Evolutionary conservation across 2,888 invertebrate genomes (phyloP).

Genomic region (Pycnomerus fuliginosus): DNA sequence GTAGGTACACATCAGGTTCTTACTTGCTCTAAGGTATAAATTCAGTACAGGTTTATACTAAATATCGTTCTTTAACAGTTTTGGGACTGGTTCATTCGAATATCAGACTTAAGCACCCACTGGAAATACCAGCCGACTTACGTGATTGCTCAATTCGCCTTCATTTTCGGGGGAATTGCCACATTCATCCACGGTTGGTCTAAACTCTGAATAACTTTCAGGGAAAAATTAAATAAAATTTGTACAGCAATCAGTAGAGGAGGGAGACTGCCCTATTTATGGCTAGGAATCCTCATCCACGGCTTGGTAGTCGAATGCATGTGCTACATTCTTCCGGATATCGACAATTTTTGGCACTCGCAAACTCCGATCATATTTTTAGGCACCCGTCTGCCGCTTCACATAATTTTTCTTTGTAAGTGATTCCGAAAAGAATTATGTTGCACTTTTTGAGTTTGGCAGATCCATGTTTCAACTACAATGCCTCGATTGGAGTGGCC

Average conservation of each 20-base stretch:
- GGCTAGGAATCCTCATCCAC: conserved; percentile 72
- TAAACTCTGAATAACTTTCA: not conserved
- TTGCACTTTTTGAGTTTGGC: conserved; percentile 17
- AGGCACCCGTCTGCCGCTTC: conserved; percentile 69
- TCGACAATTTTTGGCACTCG: conserved; percentile 84
- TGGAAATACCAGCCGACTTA: conserved; percentile 69
- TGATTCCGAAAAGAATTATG: conserved; percentile 28
- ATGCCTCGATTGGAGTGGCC: conserved; percentile 60
- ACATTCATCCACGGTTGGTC: conserved; percentile 68
- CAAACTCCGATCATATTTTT: conserved; percentile 72
- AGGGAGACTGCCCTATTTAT: conserved; percentile 73
- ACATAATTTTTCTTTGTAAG: conserved; percentile 73
- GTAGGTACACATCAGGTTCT: too few species aligned
- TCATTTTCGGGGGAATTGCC: conserved; percentile 61
- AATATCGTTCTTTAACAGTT: conserved; percentile 50
- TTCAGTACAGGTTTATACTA: too few species aligned
- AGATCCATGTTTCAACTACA: conserved; percentile 64
- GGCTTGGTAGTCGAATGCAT: conserved; percentile 72
- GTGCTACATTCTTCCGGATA: conserved; percentile 69
- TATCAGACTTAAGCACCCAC: conserved; percentile 57
- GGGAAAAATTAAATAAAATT: too few species aligned
- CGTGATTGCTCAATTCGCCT: conserved; percentile 63
- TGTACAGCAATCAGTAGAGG: conserved; percentile 65
- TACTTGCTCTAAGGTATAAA: too few species aligned
- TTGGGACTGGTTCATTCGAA: conserved; percentile 63